phyloP scores from a whole-genome alignment of 1,140 invertebrate species.

The Teleogryllus occipitalis region DNA sequence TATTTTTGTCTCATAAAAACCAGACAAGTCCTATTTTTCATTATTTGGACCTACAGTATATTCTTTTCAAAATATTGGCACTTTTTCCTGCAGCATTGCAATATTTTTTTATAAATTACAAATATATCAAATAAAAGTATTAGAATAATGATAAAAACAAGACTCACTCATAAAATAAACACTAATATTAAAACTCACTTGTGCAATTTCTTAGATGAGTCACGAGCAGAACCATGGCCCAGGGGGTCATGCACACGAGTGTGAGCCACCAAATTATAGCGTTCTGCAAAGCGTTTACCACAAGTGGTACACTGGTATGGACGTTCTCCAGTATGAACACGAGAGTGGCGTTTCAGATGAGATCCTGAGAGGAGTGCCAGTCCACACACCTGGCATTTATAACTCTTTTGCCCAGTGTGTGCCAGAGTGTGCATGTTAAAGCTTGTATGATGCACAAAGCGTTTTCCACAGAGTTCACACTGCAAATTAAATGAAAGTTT shows the following conservation, averaged over 20 bases:
- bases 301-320: conserved; percentile 26
- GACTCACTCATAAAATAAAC: not conserved
- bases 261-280: conserved; percentile 21
- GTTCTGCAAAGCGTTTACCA: conserved; percentile 30
- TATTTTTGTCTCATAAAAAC: too few relatives aligned
- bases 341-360: conserved; percentile 29
- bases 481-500: conserved; percentile 30
- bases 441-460: conserved; percentile 58
- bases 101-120: not conserved
- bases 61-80: too few relatives aligned
- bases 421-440: conserved; percentile 28
- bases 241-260: conserved; percentile 50
- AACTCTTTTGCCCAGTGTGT: conserved; percentile 30
- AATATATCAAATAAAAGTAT: not conserved
- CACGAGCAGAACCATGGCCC: conserved; percentile 45
- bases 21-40: too few relatives aligned
- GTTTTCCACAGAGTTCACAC: conserved; percentile 58
- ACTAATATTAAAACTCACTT: conserved; percentile 2
- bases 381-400: conserved; percentile 28
- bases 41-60: too few relatives aligned
- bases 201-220: conserved; percentile 17
- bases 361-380: conserved; percentile 28
- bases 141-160: not conserved
- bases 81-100: too few relatives aligned
- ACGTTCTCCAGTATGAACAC: conserved; percentile 26